Percentiles rank a stretch among this genome's conserved stretches.
Conservation (phyloP, 2,797 vertebrate genomes). For the Arnoldichthys spilopterus region DNA sequence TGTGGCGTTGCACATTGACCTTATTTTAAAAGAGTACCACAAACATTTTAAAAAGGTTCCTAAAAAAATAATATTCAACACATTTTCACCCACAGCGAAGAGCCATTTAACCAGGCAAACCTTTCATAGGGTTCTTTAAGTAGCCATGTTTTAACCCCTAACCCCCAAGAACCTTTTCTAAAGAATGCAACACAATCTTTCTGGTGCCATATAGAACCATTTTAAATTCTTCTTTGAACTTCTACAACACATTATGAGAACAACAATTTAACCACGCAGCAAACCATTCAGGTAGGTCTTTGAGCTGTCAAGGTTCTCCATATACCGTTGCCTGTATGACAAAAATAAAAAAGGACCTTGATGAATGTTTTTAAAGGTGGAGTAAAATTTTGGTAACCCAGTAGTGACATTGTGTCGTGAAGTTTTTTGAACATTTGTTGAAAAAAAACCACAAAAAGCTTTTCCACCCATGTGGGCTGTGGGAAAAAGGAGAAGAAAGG, state of each 20-base stretch:
- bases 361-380: background rate
- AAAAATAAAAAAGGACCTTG: background rate
- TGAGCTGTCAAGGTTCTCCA: background rate
- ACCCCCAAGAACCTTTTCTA: too few species aligned
- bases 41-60: background rate
- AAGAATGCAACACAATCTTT: too few species aligned
- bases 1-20: too few species aligned
- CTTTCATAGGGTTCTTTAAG: too few species aligned
- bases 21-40: too few species aligned
- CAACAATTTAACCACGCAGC: background rate
- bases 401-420: background rate
- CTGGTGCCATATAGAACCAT: background rate
- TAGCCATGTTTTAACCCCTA: too few species aligned
- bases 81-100: background rate
- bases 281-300: background rate
- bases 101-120: background rate
- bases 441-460: background rate
- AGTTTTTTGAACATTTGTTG: background rate
- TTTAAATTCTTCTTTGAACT: background rate
- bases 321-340: background rate
- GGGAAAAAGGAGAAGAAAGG: constrained; percentile 37
- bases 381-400: background rate
- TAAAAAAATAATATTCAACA: background rate
- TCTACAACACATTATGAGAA: background rate
- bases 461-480: background rate